phyloP scores from a whole-genome alignment of 2,797 vertebrate species.

The Falco rusticolus region DNA sequence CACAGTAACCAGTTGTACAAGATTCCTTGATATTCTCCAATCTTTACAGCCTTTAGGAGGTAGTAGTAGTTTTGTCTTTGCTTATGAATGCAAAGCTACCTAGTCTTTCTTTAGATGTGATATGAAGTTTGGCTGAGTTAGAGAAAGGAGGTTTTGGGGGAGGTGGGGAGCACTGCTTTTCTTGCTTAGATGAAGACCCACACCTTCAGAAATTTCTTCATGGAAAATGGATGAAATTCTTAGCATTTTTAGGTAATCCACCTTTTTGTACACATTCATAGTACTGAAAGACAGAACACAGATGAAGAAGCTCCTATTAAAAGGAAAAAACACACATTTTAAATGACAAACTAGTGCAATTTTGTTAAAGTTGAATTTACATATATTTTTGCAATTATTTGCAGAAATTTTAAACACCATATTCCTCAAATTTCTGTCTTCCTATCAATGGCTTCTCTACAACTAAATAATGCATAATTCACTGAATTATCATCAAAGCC shows the following conservation, averaged over 20 bases:
- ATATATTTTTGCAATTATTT: neutral
- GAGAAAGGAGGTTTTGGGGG: neutral
- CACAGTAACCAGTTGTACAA: neutral
- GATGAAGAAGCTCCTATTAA: neutral
- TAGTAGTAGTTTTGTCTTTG: neutral
- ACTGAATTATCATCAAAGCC: neutral
- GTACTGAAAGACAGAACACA: neutral
- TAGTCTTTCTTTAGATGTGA: neutral
- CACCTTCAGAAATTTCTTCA: neutral
- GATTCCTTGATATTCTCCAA: neutral
- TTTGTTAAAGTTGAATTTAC: neutral
- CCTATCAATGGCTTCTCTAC: neutral
- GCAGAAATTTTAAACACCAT: neutral
- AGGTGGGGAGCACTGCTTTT: neutral
- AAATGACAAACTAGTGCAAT: neutral
- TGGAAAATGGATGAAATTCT: neutral
- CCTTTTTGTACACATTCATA: neutral
- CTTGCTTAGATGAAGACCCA: neutral
- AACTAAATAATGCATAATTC: neutral
- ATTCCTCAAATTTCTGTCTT: neutral
- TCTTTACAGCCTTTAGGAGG: neutral
- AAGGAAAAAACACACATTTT: neutral
- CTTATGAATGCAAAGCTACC: neutral
- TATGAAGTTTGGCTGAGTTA: neutral
- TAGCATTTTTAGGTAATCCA: neutral